Evolutionary conservation across 2,797 vertebrate species (phyloP).

Genomic region (Cynopterus sphinx): DNA sequence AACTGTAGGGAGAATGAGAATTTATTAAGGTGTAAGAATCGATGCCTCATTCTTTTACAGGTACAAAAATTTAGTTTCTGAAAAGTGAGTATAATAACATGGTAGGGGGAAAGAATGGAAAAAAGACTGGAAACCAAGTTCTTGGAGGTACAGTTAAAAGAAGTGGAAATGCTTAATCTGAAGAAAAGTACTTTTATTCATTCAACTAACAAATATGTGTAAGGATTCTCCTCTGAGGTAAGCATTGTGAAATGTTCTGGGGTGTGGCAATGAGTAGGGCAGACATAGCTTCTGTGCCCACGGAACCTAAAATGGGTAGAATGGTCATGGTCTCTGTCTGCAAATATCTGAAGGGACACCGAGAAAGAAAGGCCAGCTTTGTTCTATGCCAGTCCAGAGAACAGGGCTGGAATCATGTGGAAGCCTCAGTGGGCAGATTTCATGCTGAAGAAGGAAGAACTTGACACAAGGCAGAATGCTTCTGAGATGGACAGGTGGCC

Average conservation of each 20-base stretch:
- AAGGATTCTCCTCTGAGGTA: neutral
- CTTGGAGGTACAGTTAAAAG: neutral
- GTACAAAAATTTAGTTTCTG: neutral
- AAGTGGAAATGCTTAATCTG: neutral
- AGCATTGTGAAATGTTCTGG: neutral
- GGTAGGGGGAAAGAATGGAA: neutral
- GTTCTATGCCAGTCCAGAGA: neutral
- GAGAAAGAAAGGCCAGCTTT: neutral
- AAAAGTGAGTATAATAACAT: neutral
- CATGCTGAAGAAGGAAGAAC: neutral
- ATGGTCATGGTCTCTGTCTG: neutral
- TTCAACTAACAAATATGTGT: neutral
- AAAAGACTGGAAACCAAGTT: neutral
- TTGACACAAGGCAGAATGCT: neutral
- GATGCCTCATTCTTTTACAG: neutral
- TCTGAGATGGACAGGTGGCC: neutral
- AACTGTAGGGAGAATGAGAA: neutral
- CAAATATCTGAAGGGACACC: neutral
- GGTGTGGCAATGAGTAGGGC: neutral
- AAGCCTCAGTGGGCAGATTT: neutral
- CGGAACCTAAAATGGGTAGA: neutral
- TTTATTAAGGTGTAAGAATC: neutral
- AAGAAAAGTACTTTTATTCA: neutral
- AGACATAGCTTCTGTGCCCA: neutral
- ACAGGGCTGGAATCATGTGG: neutral